phyloP scores from a whole-genome alignment of 2,113 vertebrate species.

The Hiodon alosoides region DNA sequence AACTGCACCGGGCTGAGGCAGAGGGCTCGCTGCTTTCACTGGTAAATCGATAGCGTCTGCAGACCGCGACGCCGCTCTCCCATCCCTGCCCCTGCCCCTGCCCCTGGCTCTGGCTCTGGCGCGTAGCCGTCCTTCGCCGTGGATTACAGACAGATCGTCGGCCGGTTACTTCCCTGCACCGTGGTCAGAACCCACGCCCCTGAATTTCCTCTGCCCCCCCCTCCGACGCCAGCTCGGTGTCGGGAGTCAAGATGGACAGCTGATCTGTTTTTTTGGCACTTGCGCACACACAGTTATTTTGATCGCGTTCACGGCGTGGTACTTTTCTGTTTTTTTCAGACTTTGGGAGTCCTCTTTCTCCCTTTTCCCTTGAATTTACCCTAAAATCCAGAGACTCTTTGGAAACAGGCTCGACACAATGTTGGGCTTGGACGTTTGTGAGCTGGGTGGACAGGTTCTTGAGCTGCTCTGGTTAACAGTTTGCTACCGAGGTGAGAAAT shows the following conservation, averaged over 20 bases:
- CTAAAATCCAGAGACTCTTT: slow-evolving; percentile 24
- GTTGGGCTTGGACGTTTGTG: slow-evolving; percentile 79
- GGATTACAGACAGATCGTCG: background rate
- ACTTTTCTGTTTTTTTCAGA: background rate
- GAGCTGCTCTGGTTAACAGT: slow-evolving; percentile 82
- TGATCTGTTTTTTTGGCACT: slow-evolving; percentile 33
- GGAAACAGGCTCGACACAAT: slow-evolving; percentile 56
- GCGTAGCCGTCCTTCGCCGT: background rate
- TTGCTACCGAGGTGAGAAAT: slow-evolving; percentile 74
- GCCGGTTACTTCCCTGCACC: background rate
- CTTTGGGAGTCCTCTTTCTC: slow-evolving; percentile 34
- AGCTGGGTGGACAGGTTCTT: slow-evolving; percentile 73
- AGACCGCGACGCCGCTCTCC: slow-evolving; percentile 33
- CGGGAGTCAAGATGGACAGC: slow-evolving; percentile 35
- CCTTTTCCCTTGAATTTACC: slow-evolving; percentile 31
- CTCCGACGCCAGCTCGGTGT: background rate
- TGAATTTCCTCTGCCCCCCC: slow-evolving; percentile 7
- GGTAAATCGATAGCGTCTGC: slow-evolving; percentile 48
- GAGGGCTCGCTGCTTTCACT: slow-evolving; percentile 29
- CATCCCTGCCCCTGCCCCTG: slow-evolving; percentile 25
- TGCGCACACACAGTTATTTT: background rate
- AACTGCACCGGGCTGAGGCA: slow-evolving; percentile 25
- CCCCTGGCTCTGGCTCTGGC: background rate
- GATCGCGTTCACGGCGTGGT: background rate
- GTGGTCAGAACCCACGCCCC: background rate